These are phyloP conservation scores for Campodea augens DNA, from an alignment of 1,140 invertebrate species.

Conservation along the genomic window DNA sequence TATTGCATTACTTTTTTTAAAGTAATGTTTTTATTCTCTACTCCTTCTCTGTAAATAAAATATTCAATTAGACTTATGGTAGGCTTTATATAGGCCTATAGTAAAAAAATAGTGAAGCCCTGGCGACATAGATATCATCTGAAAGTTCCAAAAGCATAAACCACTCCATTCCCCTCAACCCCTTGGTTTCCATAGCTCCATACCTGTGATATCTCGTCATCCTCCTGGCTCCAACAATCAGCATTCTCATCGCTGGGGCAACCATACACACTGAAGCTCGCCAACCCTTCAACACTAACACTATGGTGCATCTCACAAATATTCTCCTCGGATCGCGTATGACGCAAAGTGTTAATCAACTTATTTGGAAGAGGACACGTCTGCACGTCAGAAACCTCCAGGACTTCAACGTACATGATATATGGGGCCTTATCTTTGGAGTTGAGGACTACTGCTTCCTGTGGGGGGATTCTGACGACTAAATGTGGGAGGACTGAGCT, in stretches of 20 bases:
- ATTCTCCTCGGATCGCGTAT: conserved; percentile 89
- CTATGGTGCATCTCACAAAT: conserved; percentile 31
- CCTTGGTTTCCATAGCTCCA: not conserved
- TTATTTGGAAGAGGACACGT: conserved; percentile 55
- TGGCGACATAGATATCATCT: too few relatives aligned
- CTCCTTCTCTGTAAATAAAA: too few relatives aligned
- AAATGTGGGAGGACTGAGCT: conserved; percentile 46
- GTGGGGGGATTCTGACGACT: conserved; percentile 79
- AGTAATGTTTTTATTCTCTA: too few relatives aligned
- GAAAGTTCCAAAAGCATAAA: too few relatives aligned
- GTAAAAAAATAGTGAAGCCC: too few relatives aligned
- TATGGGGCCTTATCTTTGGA: conserved; percentile 99
- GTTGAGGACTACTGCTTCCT: conserved; percentile 89
- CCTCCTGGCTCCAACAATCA: conserved; percentile 83
- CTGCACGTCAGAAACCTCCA: conserved; percentile 70
- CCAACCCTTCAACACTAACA: conserved; percentile 13
- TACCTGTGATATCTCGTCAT: conserved; percentile 68
- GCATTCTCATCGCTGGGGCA: conserved; percentile 35
- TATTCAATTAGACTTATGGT: too few relatives aligned
- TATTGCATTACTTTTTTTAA: too few relatives aligned
- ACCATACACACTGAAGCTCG: conserved; percentile 14
- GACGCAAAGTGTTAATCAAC: conserved; percentile 55
- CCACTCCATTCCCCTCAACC: not conserved
- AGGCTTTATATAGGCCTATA: too few relatives aligned
- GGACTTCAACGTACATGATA: conserved; percentile 90